Evolutionary conservation across 2,888 invertebrate species (phyloP).

Genomic region (Apotomis capreana): DNA sequence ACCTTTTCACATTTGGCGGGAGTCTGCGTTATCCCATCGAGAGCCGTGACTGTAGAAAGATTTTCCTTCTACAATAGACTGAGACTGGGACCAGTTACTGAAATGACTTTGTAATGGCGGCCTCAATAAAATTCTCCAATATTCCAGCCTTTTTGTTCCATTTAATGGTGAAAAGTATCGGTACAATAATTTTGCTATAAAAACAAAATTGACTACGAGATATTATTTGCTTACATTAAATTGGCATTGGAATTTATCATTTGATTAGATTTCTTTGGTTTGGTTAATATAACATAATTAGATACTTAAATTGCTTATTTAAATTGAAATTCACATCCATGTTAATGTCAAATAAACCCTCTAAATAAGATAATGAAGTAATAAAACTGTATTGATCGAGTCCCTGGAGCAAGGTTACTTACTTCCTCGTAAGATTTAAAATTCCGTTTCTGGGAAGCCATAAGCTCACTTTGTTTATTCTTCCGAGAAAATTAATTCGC

Average conservation of each 20-base stretch:
- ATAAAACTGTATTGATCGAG: conserved; percentile 48
- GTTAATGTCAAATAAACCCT: conserved; percentile 23
- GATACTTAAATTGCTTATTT: conserved; percentile 10
- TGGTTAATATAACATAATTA: neutral
- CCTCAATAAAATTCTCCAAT: conserved; percentile 76
- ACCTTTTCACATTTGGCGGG: conserved; percentile 60
- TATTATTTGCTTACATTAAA: neutral
- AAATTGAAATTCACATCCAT: neutral
- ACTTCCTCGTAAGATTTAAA: conserved; percentile 54
- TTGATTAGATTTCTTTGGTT: too few relatives aligned
- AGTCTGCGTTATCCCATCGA: conserved; percentile 81
- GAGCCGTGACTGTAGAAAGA: conserved; percentile 83
- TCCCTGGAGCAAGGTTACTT: conserved; percentile 57
- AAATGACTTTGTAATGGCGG: conserved; percentile 81
- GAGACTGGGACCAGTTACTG: conserved; percentile 75
- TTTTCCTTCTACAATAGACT: conserved; percentile 82
- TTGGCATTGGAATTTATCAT: neutral
- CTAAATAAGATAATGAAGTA: conserved; percentile 35
- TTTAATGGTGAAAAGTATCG: conserved; percentile 52
- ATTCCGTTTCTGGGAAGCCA: conserved; percentile 51
- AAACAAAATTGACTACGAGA: conserved; percentile 15
- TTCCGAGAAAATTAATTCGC: conserved; percentile 52
- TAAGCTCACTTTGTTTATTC: conserved; percentile 49
- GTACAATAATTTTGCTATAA: conserved; percentile 31
- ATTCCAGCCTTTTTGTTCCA: conserved; percentile 70